phyloP scores from a whole-genome alignment of 1,140 invertebrate genomes.

The Pseudomyrmex cubaensis region DNA sequence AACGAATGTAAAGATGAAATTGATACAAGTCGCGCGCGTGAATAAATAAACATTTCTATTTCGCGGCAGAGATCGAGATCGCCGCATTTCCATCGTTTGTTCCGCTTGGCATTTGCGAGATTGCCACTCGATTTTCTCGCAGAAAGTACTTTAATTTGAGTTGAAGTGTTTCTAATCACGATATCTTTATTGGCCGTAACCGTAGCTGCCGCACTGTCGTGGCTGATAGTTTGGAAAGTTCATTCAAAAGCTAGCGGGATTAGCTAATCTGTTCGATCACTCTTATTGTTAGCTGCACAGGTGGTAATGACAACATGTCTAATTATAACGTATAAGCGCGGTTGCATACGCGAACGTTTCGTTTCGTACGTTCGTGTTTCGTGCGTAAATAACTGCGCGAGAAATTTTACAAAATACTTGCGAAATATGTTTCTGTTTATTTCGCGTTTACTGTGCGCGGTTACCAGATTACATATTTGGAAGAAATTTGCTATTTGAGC shows the following conservation, averaged over 20 bases:
- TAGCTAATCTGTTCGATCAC: constrained; percentile 47
- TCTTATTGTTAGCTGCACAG: constrained; percentile 51
- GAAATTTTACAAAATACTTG: not conserved
- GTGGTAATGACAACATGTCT: constrained; percentile 64
- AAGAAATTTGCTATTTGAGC: constrained; percentile 7
- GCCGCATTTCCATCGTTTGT: not conserved
- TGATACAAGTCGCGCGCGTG: no score
- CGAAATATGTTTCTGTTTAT: no score
- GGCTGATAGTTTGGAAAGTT: constrained; percentile 12
- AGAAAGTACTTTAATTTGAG: constrained; percentile 45
- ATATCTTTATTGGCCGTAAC: constrained; percentile 52
- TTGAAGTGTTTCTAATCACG: constrained; percentile 34
- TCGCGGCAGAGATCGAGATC: no score
- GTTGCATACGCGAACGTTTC: constrained; percentile 30
- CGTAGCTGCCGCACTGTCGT: not conserved
- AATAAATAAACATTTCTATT: no score
- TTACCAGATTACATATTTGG: not conserved
- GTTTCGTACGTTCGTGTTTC: constrained; percentile 5
- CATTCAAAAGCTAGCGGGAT: constrained; percentile 10
- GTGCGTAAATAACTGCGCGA: not conserved
- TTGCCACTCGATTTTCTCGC: not conserved
- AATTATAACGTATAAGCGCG: constrained; percentile 60
- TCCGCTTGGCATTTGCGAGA: not conserved
- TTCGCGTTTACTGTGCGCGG: no score
- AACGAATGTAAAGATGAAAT: no score